Evolutionary conservation across 2,888 invertebrate species (phyloP), one percentile per base, ranked within the genome.

Genomic region (Philhelius pedissequus): DNA sequence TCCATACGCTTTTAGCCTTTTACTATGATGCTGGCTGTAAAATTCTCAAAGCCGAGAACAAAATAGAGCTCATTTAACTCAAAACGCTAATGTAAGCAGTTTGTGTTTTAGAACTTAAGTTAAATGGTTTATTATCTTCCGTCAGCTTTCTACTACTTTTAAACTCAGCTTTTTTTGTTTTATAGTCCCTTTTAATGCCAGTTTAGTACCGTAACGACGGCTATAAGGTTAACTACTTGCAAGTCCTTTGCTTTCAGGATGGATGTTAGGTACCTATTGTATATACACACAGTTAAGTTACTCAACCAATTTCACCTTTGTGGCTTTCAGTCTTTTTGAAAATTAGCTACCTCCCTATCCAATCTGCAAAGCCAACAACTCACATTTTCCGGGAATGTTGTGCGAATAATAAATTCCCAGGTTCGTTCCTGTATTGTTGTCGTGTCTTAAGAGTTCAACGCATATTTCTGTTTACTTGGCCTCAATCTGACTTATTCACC

Each of bases 261-360:
- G n/a, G n/a, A n/a, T n/a, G n/a, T n/a, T n/a, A n/a, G n/a, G n/a
- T n/a, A n/a, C n/a, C n/a, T n/a, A 43, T 43, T 43, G 43, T 43
- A 43, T 8, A 9, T 45, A 11, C 20, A 5, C 7, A 22, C 22
- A 62, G 45, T 54, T 50, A 58, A 70, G 54, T 32, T n/a, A 15
- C 58, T 60, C 52, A 69, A 60, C 60, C 77, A 71, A 68, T 82
- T 76, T 69, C 70, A 70, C 77, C 60, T 73, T 78, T 73, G 81
- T 38, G 78, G 73, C 52, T 62, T 78, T 69, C 56, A 68, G 40
- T 43, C 60, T 62, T 25, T 27, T 77, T 35, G 66, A 45, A 71
- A 78, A 83, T 69, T 58, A 73, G 78, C 82, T 83, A 48, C n/a
- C 54, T 56, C 52, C 43, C 64, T 7, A n/a, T n/a, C 1, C 9